These are phyloP conservation scores for Drosophila obscura DNA, from an alignment of 1,140 invertebrate species.

Conservation along the genomic window DNA sequence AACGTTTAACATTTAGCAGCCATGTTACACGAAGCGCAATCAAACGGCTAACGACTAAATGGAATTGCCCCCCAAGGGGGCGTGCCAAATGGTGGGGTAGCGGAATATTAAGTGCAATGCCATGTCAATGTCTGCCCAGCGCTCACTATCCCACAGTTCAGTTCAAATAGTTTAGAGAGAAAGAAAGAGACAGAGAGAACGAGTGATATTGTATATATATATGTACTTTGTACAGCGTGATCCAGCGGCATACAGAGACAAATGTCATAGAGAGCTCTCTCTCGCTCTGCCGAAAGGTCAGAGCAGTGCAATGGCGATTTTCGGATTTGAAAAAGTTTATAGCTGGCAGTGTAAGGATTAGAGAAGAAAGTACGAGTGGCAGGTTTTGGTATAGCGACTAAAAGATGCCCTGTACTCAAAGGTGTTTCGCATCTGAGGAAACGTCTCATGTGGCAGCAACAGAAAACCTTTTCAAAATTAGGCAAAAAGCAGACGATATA, in stretches of 20 bases:
- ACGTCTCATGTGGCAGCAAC: no score
- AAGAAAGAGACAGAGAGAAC: no score
- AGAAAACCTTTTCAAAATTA: no score
- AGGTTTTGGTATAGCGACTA: no score
- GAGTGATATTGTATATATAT: no score
- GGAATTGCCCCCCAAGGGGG: slow-evolving; percentile 50
- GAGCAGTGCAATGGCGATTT: no score
- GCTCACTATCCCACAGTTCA: slow-evolving; percentile 1
- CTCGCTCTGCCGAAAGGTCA: slow-evolving; percentile 2
- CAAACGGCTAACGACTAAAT: slow-evolving; percentile 79
- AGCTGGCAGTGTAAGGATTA: no score
- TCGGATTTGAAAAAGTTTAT: not conserved
- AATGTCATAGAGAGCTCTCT: slow-evolving; percentile 18
- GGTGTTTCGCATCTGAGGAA: no score
- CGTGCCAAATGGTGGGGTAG: slow-evolving; percentile 14
- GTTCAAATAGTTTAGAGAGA: no score
- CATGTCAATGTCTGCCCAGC: slow-evolving; percentile 37
- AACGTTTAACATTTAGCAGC: slow-evolving; percentile 79
- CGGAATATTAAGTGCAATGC: slow-evolving; percentile 60
- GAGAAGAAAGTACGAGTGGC: no score
- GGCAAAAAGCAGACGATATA: no score
- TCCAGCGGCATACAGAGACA: not conserved
- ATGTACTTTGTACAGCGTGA: slow-evolving; percentile 7
- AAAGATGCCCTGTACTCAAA: no score
- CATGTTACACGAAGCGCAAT: slow-evolving; percentile 76